A percentile compares a stretch with the other conserved stretches of the same genome.
These are phyloP conservation scores for Entomyzon cyanotis DNA, from an alignment of 2,113 vertebrate genomes.

Conservation along the genomic window DNA sequence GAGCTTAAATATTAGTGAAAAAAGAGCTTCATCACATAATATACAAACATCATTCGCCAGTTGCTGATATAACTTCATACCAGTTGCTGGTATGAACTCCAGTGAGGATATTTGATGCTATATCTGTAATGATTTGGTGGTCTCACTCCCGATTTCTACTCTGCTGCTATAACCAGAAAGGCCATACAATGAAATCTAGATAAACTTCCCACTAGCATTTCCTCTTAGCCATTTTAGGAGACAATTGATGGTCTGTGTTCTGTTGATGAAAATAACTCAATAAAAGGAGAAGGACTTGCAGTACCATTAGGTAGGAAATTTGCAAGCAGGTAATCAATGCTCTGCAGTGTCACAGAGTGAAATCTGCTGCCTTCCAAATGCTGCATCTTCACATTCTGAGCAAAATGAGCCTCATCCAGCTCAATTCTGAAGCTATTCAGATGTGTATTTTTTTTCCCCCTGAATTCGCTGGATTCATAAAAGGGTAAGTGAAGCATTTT, in stretches of 20 bases:
- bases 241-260: not conserved
- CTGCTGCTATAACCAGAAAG: not conserved
- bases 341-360: not conserved
- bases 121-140: not conserved
- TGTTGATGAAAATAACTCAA: not conserved
- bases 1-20: not conserved
- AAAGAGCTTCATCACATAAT: not conserved
- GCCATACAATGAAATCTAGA: not conserved
- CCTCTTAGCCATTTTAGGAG: not conserved
- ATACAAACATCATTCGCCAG: not conserved
- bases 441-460: fast-evolving
- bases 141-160: not conserved
- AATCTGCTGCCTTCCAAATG: not conserved
- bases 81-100: not conserved
- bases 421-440: not conserved
- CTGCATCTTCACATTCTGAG: not conserved
- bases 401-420: not conserved
- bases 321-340: not conserved
- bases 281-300: not conserved
- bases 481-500: fast-evolving
- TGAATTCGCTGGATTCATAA: not conserved
- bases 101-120: not conserved
- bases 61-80: not conserved
- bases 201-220: not conserved
- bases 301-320: not conserved